Percentiles rank a stretch among this genome's conserved stretches.
Evolutionary conservation across 2,797 vertebrate species (phyloP).

Genomic region (Orientallactaga sibirica): DNA sequence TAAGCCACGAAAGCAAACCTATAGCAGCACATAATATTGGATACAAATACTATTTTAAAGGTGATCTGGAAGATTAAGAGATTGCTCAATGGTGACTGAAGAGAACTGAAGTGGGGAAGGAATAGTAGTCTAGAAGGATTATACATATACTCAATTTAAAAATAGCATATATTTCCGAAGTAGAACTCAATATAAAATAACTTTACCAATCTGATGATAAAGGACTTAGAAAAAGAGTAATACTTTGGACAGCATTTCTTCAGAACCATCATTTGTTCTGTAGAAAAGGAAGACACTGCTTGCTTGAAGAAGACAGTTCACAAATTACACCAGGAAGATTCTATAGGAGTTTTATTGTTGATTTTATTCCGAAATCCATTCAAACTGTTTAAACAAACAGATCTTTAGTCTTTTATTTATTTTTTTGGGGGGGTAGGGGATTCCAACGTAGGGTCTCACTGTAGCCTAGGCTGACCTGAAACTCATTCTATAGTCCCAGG

Average conservation of each 20-base stretch:
- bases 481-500: too few relatives aligned
- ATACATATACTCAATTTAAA: neutral
- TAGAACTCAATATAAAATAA: constrained; percentile 22
- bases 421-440: too few relatives aligned
- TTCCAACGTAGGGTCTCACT: too few relatives aligned
- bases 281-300: neutral
- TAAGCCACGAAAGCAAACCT: neutral
- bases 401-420: too few relatives aligned
- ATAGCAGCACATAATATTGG: neutral
- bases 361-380: neutral
- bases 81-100: neutral
- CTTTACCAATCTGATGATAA: neutral
- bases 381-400: neutral
- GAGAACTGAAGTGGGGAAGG: neutral
- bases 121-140: neutral
- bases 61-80: neutral
- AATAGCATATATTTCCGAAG: neutral
- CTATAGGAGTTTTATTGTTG: neutral
- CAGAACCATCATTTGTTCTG: neutral
- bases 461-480: too few relatives aligned
- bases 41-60: neutral
- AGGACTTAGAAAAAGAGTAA: neutral
- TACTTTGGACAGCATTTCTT: neutral
- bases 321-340: neutral
- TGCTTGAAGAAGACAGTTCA: neutral